These are phyloP conservation scores for Catharus minimus DNA, from an alignment of 2,113 vertebrate species.

Conservation along the genomic window DNA sequence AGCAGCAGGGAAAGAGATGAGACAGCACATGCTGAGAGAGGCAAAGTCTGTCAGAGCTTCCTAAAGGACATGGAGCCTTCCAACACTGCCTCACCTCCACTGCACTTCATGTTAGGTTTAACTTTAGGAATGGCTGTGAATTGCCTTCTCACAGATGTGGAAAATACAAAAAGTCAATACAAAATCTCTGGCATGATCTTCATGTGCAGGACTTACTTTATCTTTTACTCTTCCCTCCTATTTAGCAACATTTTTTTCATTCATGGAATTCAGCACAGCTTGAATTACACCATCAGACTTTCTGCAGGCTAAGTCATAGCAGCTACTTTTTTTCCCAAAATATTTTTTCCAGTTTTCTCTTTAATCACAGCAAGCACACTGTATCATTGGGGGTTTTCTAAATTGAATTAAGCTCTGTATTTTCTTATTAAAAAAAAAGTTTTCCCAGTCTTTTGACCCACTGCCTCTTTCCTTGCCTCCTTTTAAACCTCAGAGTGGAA, in stretches of 20 bases:
- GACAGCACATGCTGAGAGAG: neutral
- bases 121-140: neutral
- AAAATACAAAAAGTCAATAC: neutral
- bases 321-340: neutral
- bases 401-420: neutral
- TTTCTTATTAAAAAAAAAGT: neutral
- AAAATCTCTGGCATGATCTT: neutral
- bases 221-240: neutral
- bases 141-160: neutral
- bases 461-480: neutral
- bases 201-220: neutral
- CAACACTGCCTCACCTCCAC: neutral
- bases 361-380: neutral
- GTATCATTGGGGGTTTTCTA: accelerated
- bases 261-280: neutral
- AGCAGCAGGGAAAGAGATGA: neutral
- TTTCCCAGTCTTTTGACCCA: neutral
- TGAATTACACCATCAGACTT: neutral
- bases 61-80: neutral
- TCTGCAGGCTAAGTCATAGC: neutral
- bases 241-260: neutral
- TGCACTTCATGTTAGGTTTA: neutral
- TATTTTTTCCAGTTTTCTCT: neutral
- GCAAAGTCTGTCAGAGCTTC: neutral
- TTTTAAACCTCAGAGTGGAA: neutral